Conservation (phyloP, 2,113 vertebrate genomes). For the Oreochromis spilurus region DNA sequence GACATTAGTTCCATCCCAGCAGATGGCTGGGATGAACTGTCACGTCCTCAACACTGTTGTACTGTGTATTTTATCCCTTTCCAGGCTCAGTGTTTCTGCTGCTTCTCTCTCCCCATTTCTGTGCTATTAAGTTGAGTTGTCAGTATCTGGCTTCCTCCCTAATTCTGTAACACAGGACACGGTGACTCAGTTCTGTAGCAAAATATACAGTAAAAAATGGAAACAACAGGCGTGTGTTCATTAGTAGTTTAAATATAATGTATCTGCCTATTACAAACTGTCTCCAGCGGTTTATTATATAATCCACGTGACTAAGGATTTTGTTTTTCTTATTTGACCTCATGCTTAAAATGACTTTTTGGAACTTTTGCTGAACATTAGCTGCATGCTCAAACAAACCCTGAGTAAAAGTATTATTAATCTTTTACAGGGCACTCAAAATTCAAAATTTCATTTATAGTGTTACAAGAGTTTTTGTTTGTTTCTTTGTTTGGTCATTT, state of each 20-base stretch:
- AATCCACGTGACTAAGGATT: neutral
- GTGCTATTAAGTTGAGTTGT: slow-evolving; percentile 13
- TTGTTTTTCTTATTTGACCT: neutral
- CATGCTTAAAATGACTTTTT: neutral
- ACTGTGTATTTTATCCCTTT: neutral
- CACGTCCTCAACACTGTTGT: neutral
- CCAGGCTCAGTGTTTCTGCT: slow-evolving; percentile 34
- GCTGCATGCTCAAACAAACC: neutral
- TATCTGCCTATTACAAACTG: neutral
- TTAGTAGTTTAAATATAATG: neutral
- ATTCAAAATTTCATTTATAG: neutral
- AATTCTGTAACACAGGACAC: slow-evolving; percentile 29
- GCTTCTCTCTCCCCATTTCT: slow-evolving; percentile 8
- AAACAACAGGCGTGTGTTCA: neutral
- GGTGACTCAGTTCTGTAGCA: neutral
- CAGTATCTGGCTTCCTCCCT: slow-evolving; percentile 29
- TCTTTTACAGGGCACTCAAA: neutral
- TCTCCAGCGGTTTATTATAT: neutral
- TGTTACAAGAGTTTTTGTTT: neutral
- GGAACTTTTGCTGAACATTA: neutral
- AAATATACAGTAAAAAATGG: neutral
- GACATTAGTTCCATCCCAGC: neutral
- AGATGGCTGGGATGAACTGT: neutral
- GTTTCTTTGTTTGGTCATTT: neutral
- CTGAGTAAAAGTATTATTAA: neutral